Evolutionary conservation across 2,113 vertebrate species (phyloP).

Genomic region (Ramphastos sulfuratus): DNA sequence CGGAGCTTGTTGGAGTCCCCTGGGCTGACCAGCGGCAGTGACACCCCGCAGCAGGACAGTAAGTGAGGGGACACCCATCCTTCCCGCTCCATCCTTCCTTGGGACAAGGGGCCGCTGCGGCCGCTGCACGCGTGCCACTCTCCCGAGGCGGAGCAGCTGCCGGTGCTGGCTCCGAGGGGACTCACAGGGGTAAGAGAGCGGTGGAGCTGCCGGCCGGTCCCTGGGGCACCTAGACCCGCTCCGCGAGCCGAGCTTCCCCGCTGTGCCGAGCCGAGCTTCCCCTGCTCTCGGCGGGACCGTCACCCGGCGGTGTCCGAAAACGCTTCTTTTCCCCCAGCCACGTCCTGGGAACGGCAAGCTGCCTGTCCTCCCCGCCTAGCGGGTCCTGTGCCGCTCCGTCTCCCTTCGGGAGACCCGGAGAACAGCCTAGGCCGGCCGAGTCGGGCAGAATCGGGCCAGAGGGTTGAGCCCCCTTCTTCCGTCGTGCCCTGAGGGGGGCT

Average conservation of each 20-base stretch:
- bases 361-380: not conserved
- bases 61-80: slow-evolving; percentile 71
- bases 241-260: not conserved
- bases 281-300: not conserved
- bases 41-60: slow-evolving; percentile 98
- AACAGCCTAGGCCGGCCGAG: not conserved
- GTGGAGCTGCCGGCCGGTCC: not conserved
- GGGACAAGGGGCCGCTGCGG: not conserved
- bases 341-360: not conserved
- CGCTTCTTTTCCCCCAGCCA: not conserved
- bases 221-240: not conserved
- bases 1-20: slow-evolving; percentile 94
- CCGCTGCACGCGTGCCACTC: not conserved
- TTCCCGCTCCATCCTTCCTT: no score
- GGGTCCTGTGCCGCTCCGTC: not conserved
- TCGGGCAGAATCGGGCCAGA: not conserved
- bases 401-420: not conserved
- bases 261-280: no score
- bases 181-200: not conserved
- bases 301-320: not conserved
- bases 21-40: slow-evolving; percentile 96
- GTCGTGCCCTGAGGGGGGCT: not conserved
- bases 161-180: not conserved
- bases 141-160: not conserved
- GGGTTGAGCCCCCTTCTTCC: not conserved